phyloP scores from a whole-genome alignment of 53 echinoderm and acorn worm genomes.

The Apostichopus leukothele region DNA sequence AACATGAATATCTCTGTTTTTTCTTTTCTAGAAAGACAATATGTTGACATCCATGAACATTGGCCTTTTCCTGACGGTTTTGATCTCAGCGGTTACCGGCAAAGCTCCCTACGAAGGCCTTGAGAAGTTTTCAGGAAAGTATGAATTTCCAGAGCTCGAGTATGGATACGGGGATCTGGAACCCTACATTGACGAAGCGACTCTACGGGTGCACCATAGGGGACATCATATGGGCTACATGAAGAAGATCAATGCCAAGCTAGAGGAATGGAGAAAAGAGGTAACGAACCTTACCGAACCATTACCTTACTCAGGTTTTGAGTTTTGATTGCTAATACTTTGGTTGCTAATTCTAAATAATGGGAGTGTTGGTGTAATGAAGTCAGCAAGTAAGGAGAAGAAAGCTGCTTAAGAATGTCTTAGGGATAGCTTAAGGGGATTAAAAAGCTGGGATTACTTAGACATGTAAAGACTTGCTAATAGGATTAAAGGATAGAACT shows the following conservation, averaged over 20 bases:
- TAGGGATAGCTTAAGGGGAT: too few species aligned
- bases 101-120: slow-evolving; percentile 52
- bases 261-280: slow-evolving; percentile 57
- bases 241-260: slow-evolving; percentile 48
- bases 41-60: neutral
- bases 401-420: too few species aligned
- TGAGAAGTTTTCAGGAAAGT: slow-evolving; percentile 43
- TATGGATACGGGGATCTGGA: slow-evolving; percentile 63
- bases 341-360: too few species aligned
- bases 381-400: too few species aligned
- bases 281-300: neutral
- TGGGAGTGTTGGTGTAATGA: too few species aligned
- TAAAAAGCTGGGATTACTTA: too few species aligned
- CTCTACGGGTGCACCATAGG: slow-evolving; percentile 60
- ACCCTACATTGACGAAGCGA: slow-evolving; percentile 66
- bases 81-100: neutral
- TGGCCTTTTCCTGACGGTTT: neutral
- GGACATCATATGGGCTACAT: slow-evolving; percentile 70
- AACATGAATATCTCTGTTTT: too few species aligned
- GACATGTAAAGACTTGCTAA: too few species aligned
- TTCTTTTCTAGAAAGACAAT: too few species aligned
- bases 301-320: too few species aligned
- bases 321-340: too few species aligned
- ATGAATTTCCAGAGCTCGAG: slow-evolving; percentile 50
- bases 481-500: too few species aligned